Conservation (phyloP, 2,113 vertebrate species). For the Calidris pugnax region DNA sequence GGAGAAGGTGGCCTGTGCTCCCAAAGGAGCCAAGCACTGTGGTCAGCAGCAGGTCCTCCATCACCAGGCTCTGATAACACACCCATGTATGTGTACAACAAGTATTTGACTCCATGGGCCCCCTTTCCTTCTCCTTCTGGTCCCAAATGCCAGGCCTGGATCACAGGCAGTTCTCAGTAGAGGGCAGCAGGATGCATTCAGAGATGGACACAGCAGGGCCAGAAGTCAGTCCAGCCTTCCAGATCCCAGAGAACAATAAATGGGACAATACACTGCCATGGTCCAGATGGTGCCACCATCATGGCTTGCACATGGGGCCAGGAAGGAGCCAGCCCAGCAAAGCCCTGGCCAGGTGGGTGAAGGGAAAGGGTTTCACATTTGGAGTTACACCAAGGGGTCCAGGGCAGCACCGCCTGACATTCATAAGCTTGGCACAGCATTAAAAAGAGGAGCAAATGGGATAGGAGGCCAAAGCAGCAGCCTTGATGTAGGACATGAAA, state of each 20-base stretch:
- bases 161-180: not conserved
- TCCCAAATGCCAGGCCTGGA: not conserved
- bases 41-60: not conserved
- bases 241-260: not conserved
- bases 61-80: rapidly evolving
- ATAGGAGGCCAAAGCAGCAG: conserved; percentile 33
- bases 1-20: not conserved
- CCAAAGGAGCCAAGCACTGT: not conserved
- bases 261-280: rapidly evolving
- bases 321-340: not conserved
- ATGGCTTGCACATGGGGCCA: rapidly evolving
- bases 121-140: not conserved
- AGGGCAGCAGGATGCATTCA: not conserved
- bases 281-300: not conserved
- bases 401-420: not conserved
- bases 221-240: not conserved
- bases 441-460: conserved; percentile 37
- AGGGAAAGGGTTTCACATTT: not conserved
- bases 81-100: rapidly evolving
- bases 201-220: not conserved
- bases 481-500: conserved; percentile 58
- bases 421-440: conserved; percentile 8
- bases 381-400: not conserved
- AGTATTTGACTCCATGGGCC: rapidly evolving
- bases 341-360: not conserved